phyloP scores from a whole-genome alignment of 2,888 invertebrate genomes.

The Xanthorhoe spadicearia region DNA sequence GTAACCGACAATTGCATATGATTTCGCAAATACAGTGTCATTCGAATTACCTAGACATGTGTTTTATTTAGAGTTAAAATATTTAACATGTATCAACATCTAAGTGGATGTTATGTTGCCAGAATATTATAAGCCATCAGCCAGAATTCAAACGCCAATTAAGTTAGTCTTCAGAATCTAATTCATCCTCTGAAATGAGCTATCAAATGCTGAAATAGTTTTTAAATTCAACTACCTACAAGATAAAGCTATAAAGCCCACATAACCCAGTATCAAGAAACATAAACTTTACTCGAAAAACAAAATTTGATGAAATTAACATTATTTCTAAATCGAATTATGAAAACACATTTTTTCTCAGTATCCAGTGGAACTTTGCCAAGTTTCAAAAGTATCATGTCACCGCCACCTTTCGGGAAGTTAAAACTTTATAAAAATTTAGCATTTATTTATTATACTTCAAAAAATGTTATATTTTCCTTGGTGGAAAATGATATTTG shows the following conservation, averaged over 20 bases:
- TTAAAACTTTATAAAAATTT: conserved; percentile 14
- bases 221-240: no score
- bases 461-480: conserved; percentile 5
- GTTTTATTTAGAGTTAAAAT: not conserved
- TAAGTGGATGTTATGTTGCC: not conserved
- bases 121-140: no score
- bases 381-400: conserved; percentile 23
- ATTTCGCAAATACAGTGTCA: conserved; percentile 18
- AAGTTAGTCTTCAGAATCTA: no score
- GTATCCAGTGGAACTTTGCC: conserved; percentile 27
- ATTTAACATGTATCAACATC: not conserved
- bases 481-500: not conserved
- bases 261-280: not conserved
- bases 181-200: no score
- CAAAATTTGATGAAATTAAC: not conserved
- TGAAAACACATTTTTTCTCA: conserved; percentile 15
- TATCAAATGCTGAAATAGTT: no score
- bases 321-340: conserved; percentile 7
- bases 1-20: conserved; percentile 13
- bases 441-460: conserved; percentile 7
- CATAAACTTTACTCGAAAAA: not conserved
- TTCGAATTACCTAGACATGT: not conserved
- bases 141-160: no score
- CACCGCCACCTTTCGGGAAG: conserved; percentile 21
- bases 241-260: no score